A percentile compares a stretch with the other conserved stretches of the same genome.
phyloP scores from a whole-genome alignment of 2,888 invertebrate species.

The Pachydiplax longipennis region DNA sequence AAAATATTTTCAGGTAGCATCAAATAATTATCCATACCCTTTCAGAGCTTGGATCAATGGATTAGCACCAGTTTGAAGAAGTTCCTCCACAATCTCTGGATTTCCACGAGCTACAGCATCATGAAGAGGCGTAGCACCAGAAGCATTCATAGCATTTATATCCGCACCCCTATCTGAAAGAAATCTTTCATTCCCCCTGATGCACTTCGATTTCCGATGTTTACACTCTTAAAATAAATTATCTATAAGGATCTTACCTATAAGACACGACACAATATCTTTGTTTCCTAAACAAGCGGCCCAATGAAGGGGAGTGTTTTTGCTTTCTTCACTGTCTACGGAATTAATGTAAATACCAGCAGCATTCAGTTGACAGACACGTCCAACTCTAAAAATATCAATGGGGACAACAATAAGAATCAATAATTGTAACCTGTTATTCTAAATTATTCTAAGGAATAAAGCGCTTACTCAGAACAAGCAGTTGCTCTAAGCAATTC shows the following conservation, averaged over 20 bases:
- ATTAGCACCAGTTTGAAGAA: slow-evolving; percentile 67
- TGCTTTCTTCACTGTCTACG: slow-evolving; percentile 66
- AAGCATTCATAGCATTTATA: slow-evolving; percentile 65
- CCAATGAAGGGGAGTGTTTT: slow-evolving; percentile 71
- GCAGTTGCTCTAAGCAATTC: slow-evolving; percentile 68
- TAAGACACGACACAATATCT: slow-evolving; percentile 65
- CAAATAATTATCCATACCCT: slow-evolving; percentile 58
- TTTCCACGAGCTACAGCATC: slow-evolving; percentile 68
- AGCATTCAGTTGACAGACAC: slow-evolving; percentile 66
- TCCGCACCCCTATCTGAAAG: slow-evolving; percentile 65
- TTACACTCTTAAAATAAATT: not conserved
- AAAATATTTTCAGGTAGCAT: not conserved
- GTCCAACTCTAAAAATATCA: slow-evolving; percentile 60
- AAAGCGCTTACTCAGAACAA: slow-evolving; percentile 64
- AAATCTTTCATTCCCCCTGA: not conserved
- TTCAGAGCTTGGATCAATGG: slow-evolving; percentile 61
- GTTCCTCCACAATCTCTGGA: slow-evolving; percentile 62
- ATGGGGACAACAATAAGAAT: slow-evolving; percentile 47
- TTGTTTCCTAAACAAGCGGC: slow-evolving; percentile 69
- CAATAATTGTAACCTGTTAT: slow-evolving; percentile 26
- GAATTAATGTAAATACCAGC: slow-evolving; percentile 68
- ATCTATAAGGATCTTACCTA: slow-evolving; percentile 58
- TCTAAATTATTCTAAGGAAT: slow-evolving; percentile 28
- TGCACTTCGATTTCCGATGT: not conserved
- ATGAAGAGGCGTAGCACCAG: slow-evolving; percentile 68